These are phyloP conservation scores for Phoebastria nigripes DNA, from an alignment of 2,797 vertebrate genomes.

Conservation along the genomic window DNA sequence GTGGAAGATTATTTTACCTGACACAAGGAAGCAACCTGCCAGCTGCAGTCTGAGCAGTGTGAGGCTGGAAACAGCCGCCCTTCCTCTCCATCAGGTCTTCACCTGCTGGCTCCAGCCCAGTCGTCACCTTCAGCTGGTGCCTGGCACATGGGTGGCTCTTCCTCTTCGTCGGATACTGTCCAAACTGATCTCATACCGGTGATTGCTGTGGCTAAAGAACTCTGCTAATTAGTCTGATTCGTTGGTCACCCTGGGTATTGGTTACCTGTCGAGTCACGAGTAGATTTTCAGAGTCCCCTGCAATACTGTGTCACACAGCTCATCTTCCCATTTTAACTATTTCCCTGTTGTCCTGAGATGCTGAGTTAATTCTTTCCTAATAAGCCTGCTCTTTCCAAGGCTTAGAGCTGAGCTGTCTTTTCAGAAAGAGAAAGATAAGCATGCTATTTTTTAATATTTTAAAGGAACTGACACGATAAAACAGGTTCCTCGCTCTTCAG, in stretches of 20 bases:
- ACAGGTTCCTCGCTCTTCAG: fast-evolving
- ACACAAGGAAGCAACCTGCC: not conserved
- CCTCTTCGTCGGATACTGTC: fast-evolving
- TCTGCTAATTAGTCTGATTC: not conserved
- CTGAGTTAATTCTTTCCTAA: not conserved
- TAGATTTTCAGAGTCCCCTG: not conserved
- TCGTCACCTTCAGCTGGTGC: not conserved
- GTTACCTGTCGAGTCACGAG: fast-evolving
- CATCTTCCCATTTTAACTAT: too few species aligned
- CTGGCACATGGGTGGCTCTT: not conserved
- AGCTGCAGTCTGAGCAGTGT: too few species aligned
- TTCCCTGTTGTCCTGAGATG: not conserved
- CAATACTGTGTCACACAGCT: fast-evolving
- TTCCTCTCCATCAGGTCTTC: not conserved
- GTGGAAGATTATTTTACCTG: not conserved
- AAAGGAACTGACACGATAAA: fast-evolving
- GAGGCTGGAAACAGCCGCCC: not conserved
- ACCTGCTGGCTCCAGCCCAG: not conserved
- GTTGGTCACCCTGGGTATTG: not conserved
- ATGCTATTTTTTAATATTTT: too few species aligned
- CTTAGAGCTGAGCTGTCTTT: not conserved
- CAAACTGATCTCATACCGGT: fast-evolving
- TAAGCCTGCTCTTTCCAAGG: not conserved
- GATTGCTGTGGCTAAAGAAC: not conserved
- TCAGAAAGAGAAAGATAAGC: not conserved